These are phyloP conservation scores for Liodrosophila aerea DNA, from an alignment of 2,888 invertebrate species.

Conservation along the genomic window DNA sequence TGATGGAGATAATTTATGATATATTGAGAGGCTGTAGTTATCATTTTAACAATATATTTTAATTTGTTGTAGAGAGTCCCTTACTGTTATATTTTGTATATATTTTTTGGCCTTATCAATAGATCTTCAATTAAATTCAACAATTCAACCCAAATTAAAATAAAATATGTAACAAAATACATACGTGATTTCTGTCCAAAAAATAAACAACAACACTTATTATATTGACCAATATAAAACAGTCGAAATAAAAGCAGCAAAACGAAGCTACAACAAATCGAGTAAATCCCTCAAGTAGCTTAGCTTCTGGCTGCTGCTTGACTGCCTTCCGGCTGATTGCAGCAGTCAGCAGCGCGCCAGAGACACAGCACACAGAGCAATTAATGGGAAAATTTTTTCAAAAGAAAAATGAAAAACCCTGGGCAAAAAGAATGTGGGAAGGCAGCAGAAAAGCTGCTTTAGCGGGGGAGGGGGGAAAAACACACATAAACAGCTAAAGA, in stretches of 20 bases:
- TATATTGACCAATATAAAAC: constrained; percentile 1
- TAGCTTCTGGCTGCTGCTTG: constrained; percentile 33
- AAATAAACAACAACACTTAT: not conserved
- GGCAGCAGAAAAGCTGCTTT: constrained; percentile 19
- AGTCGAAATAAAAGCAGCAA: constrained; percentile 17
- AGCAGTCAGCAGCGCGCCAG: constrained; percentile 13
- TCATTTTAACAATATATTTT: too few species aligned
- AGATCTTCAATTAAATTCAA: too few species aligned
- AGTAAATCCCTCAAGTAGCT: constrained; percentile 66
- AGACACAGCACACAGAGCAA: constrained; percentile 49
- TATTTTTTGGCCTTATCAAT: too few species aligned
- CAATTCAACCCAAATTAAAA: too few species aligned
- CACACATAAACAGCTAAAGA: constrained; percentile 61
- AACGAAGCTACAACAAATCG: constrained; percentile 55
- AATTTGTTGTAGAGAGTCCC: too few species aligned
- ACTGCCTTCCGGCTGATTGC: constrained; percentile 63
- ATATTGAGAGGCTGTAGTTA: too few species aligned
- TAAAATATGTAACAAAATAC: too few species aligned
- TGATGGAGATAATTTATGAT: too few species aligned
- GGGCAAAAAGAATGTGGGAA: not conserved
- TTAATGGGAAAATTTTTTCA: constrained; percentile 69
- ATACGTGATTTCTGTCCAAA: too few species aligned
- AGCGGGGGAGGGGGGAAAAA: constrained; percentile 22
- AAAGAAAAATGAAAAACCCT: constrained; percentile 51
- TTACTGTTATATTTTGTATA: too few species aligned